Conservation (phyloP, 2,113 vertebrate genomes). For the Thamnaconus septentrionalis region DNA sequence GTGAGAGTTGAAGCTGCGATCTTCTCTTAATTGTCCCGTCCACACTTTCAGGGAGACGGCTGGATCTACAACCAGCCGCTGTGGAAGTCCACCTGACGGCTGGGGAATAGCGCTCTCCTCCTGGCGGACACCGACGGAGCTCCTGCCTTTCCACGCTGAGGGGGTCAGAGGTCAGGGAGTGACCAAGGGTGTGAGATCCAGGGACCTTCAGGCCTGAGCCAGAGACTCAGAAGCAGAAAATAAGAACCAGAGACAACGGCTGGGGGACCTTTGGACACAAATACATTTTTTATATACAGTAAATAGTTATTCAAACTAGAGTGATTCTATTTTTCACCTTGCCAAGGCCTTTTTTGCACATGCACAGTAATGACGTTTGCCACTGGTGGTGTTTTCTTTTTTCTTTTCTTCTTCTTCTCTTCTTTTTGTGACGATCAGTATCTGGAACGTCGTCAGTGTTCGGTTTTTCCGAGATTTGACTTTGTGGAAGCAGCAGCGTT, state of each 20-base stretch:
- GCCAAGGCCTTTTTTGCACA: conserved; percentile 83
- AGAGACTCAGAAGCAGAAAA: conserved; percentile 49
- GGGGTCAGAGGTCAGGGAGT: conserved; percentile 7
- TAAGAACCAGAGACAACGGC: conserved; percentile 26
- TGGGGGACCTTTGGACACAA: conserved; percentile 37
- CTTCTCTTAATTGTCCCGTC: conserved; percentile 23
- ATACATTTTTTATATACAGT: conserved; percentile 66
- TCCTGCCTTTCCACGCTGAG: conserved; percentile 26
- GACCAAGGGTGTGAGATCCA: background rate
- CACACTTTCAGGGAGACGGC: conserved; percentile 81
- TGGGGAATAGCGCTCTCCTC: background rate
- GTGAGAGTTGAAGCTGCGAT: background rate
- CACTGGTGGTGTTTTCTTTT: conserved; percentile 45
- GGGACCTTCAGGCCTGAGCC: conserved; percentile 10
- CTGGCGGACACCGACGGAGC: conserved; percentile 10
- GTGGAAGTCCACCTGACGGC: conserved; percentile 85
- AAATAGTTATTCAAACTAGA: conserved; percentile 68
- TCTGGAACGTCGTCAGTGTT: conserved; percentile 22
- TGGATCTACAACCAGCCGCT: conserved; percentile 89
- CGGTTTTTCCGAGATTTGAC: conserved; percentile 32
- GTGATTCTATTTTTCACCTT: conserved; percentile 90
- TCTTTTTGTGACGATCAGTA: background rate
- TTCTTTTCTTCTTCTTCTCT: conserved; percentile 8
- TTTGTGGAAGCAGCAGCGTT: conserved; percentile 28
- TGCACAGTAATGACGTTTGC: conserved; percentile 52